Percentiles rank a stretch among this genome's conserved stretches.
Conservation (phyloP, 2,797 vertebrate genomes). For the Glyptemys insculpta region DNA sequence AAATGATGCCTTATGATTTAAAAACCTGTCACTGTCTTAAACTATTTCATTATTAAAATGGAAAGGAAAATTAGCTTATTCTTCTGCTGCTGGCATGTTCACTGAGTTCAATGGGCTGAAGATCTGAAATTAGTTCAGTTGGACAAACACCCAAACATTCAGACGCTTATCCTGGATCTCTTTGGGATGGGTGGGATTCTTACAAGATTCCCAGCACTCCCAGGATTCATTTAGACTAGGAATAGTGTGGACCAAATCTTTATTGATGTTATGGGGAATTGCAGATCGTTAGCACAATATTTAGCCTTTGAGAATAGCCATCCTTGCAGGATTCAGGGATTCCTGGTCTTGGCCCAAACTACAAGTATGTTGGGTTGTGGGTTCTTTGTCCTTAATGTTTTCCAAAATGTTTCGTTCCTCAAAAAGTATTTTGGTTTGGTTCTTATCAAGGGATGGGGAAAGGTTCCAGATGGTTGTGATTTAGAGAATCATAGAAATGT, state of each 20-base stretch:
- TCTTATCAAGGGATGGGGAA: too few relatives aligned
- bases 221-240: background rate
- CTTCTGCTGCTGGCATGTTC: background rate
- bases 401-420: too few relatives aligned
- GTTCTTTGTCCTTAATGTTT: background rate
- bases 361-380: background rate
- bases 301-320: background rate
- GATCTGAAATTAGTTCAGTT: too few relatives aligned
- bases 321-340: background rate
- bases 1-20: slow-evolving; percentile 10
- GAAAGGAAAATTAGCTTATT: background rate
- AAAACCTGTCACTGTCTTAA: background rate
- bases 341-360: too few relatives aligned
- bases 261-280: background rate
- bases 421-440: too few relatives aligned
- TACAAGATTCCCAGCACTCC: background rate
- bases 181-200: background rate
- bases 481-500: too few relatives aligned
- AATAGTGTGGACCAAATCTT: background rate
- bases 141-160: background rate
- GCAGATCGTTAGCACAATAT: background rate
- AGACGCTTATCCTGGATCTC: background rate
- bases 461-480: too few relatives aligned
- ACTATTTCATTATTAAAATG: background rate
- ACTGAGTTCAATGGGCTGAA: fast-evolving